A percentile compares a stretch with the other conserved stretches of the same genome.
Evolutionary conservation across 1,140 invertebrate genomes (phyloP).

Genomic region (Drosophila neocordata): DNA sequence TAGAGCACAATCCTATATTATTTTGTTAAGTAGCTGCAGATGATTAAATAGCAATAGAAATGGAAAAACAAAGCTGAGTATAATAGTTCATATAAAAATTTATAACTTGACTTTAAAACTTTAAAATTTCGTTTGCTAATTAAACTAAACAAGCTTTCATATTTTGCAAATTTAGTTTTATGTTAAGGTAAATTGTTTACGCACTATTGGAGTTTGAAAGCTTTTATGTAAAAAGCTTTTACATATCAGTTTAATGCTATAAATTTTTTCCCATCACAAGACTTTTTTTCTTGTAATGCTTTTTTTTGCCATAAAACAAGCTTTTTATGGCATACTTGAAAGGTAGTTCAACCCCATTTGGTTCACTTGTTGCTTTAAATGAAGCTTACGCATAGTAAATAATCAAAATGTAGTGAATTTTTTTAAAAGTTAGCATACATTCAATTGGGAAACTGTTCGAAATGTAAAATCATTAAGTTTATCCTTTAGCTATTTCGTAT

Average conservation of each 20-base stretch:
- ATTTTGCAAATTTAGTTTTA: neutral
- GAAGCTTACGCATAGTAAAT: neutral
- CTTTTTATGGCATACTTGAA: neutral
- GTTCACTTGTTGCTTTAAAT: neutral
- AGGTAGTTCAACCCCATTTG: neutral
- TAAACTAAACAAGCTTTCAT: neutral
- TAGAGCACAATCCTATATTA: no score
- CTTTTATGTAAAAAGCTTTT: neutral
- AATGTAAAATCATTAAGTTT: neutral
- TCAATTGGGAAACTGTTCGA: neutral
- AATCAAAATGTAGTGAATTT: neutral
- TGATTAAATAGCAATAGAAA: no score
- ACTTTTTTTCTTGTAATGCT: neutral
- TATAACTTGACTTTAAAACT: no score
- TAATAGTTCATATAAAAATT: no score
- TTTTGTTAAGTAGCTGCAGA: no score
- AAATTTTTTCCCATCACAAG: neutral
- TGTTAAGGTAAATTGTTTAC: no score
- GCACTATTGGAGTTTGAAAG: neutral
- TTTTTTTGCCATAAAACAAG: neutral
- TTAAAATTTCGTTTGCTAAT: neutral
- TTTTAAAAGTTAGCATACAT: neutral
- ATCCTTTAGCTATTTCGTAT: neutral
- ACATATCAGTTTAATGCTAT: no score
- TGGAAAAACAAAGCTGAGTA: no score